Evolutionary conservation across 53 echinoderm and acorn worm species (phyloP).

Genomic region (Henricia sp.): DNA sequence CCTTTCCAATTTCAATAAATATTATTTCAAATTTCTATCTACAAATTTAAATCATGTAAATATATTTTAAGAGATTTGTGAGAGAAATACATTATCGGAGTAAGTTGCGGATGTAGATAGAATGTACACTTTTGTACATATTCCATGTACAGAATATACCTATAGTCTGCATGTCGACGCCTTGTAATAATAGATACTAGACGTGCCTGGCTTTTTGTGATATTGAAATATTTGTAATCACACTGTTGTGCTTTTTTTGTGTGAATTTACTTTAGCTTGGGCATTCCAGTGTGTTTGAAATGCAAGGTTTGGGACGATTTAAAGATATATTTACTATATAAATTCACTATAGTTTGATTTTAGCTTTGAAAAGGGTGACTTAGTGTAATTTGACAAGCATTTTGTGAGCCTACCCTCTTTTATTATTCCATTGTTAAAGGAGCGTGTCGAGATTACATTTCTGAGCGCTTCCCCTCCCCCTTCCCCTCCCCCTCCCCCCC

Average conservation of each 20-base stretch:
- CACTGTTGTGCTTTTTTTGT: no score
- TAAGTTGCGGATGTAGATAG: no score
- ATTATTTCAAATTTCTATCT: no score
- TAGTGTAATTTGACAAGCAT: neutral
- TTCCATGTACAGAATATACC: no score
- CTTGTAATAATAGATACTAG: constrained; percentile 30
- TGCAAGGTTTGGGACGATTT: neutral
- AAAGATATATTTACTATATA: neutral
- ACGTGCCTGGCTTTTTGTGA: constrained; percentile 36
- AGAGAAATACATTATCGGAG: no score
- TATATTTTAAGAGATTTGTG: no score
- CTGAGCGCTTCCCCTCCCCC: neutral
- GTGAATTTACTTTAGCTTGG: neutral
- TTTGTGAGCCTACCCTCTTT: neutral
- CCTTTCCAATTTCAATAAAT: no score
- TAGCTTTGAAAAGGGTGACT: neutral
- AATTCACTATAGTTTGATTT: neutral
- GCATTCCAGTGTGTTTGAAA: neutral
- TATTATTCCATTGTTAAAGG: neutral
- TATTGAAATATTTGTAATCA: no score
- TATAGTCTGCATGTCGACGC: constrained; percentile 20
- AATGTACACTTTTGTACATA: no score
- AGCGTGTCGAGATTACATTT: no score
- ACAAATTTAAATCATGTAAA: no score
- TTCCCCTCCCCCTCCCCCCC: neutral